phyloP scores from a whole-genome alignment of 2,888 invertebrate species.

The Bembecia ichneumoniformis region DNA sequence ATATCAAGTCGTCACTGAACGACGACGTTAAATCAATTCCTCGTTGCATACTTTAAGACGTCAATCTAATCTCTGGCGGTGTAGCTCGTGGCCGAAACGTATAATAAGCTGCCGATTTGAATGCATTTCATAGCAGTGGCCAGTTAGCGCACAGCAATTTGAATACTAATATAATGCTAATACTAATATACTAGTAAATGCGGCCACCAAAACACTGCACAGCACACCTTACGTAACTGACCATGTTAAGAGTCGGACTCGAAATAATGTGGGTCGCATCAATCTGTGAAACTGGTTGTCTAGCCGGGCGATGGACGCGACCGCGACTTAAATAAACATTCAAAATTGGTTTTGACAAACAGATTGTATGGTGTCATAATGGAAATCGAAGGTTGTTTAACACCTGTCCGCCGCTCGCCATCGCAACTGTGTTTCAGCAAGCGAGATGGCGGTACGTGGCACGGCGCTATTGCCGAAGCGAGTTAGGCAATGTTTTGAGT shows the following conservation, averaged over 20 bases:
- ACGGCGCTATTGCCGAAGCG: slow-evolving; percentile 12
- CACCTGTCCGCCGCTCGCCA: slow-evolving; percentile 27
- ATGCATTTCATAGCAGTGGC: slow-evolving; percentile 24
- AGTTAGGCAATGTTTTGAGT: slow-evolving; percentile 51
- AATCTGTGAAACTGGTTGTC: slow-evolving; percentile 20
- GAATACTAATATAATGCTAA: slow-evolving; percentile 29
- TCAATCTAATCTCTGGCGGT: slow-evolving; percentile 15
- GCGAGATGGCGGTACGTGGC: slow-evolving; percentile 26
- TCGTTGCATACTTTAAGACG: slow-evolving; percentile 3
- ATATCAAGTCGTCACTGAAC: no score
- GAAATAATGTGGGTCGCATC: slow-evolving; percentile 15
- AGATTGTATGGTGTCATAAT: slow-evolving; percentile 44
- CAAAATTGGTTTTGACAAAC: slow-evolving; percentile 38
- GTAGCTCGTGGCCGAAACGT: slow-evolving; percentile 16
- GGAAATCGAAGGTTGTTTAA: slow-evolving; percentile 49
- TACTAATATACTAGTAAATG: no score
- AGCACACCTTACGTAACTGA: slow-evolving; percentile 22
- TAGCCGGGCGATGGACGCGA: slow-evolving; percentile 10
- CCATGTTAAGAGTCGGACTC: slow-evolving; percentile 10
- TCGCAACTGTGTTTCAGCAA: slow-evolving; percentile 37
- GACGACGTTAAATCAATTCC: neutral
- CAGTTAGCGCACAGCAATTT: slow-evolving; percentile 17
- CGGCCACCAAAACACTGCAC: slow-evolving; percentile 21
- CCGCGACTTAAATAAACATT: neutral
- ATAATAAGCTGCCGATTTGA: slow-evolving; percentile 25